A percentile compares a stretch with the other conserved stretches of the same genome.
These are phyloP conservation scores for Choloepus didactylus DNA, from an alignment of 2,797 vertebrate genomes.

Conservation along the genomic window DNA sequence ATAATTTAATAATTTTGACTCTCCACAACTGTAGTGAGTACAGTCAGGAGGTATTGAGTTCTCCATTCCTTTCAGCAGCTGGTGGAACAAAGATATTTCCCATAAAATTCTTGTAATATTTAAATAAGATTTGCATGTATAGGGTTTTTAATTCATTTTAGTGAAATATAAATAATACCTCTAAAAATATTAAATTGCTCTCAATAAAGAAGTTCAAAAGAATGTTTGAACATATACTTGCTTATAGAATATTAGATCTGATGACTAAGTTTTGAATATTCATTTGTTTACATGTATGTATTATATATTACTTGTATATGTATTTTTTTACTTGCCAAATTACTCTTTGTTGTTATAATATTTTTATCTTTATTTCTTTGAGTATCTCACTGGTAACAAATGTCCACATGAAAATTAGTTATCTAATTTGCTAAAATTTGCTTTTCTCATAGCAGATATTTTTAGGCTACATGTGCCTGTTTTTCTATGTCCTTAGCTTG, in stretches of 20 bases:
- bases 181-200: neutral
- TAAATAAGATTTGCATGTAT: neutral
- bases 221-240: neutral
- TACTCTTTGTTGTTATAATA: neutral
- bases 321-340: neutral
- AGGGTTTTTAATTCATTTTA: neutral
- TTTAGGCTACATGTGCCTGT: neutral
- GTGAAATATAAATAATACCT: neutral
- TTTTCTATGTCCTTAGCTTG: neutral
- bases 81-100: neutral
- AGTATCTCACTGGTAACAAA: neutral
- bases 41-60: neutral
- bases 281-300: neutral
- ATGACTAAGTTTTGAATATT: neutral
- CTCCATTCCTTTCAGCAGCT: neutral
- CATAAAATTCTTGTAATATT: neutral
- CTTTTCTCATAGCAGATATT: neutral
- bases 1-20: neutral
- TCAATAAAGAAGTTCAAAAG: neutral
- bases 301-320: neutral
- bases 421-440: neutral
- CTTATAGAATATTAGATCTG: neutral
- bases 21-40: neutral
- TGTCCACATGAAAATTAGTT: neutral
- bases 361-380: neutral